A percentile compares a stretch with the other conserved stretches of the same genome.
These are phyloP conservation scores for Numida meleagris DNA, from an alignment of 2,113 vertebrate genomes.

Conservation along the genomic window DNA sequence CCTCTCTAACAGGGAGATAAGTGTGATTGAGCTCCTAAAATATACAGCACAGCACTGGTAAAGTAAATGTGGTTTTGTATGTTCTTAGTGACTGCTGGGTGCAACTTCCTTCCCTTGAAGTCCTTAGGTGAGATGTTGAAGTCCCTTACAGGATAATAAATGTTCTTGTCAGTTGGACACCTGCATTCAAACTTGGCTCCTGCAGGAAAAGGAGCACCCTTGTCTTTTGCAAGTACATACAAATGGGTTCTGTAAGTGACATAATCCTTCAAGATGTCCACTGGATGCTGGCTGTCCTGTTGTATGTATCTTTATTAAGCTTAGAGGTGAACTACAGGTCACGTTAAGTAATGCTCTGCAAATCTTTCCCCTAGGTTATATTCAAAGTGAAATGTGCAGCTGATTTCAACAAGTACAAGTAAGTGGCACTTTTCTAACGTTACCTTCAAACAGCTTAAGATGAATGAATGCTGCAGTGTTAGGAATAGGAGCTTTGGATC, in stretches of 20 bases:
- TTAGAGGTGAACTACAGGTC: not conserved
- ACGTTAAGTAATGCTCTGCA: constrained; percentile 2
- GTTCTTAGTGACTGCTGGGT: not conserved
- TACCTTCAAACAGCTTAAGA: not conserved
- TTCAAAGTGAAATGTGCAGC: constrained; percentile 97
- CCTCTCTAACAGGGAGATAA: not conserved
- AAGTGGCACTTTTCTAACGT: constrained; percentile 64
- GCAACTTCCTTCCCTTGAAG: not conserved
- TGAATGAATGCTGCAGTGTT: accelerated
- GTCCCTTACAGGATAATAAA: not conserved
- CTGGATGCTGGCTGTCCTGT: not conserved
- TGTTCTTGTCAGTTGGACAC: not conserved
- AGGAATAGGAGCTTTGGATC: not conserved
- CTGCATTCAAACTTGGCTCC: not conserved
- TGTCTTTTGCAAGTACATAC: not conserved
- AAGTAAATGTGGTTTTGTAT: not conserved
- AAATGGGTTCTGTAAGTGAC: not conserved
- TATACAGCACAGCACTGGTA: not conserved
- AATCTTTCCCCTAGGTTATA: constrained; percentile 83
- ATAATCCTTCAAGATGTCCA: not conserved
- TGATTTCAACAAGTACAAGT: constrained; percentile 97
- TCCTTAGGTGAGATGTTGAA: not conserved
- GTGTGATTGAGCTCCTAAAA: not conserved
- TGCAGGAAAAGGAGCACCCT: not conserved
- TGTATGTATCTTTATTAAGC: not conserved